Percentiles rank a stretch among this genome's conserved stretches.
Evolutionary conservation across 1,140 invertebrate genomes (phyloP).

Genomic region (Globodera ellingtonae): DNA sequence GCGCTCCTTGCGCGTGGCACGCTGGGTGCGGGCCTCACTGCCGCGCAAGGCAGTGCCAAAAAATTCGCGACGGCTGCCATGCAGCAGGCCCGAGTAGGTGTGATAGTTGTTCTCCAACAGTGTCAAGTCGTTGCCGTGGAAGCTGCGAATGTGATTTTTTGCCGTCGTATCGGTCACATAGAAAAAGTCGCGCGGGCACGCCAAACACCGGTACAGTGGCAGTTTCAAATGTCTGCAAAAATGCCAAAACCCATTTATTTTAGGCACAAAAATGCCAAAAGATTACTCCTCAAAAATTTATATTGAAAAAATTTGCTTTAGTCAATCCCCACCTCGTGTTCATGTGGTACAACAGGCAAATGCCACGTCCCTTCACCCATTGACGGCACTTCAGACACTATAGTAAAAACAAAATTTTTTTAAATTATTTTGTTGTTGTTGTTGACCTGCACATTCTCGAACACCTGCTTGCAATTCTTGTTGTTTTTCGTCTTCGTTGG

Average conservation of each 20-base stretch:
- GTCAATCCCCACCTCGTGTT: neutral
- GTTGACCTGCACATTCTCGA: neutral
- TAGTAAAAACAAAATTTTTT: neutral
- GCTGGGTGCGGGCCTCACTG: neutral
- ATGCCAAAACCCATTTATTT: no score
- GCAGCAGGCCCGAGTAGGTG: conserved; percentile 14
- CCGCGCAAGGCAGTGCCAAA: conserved; percentile 10
- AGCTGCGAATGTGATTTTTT: conserved; percentile 24
- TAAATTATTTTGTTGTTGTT: neutral
- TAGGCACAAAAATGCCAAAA: no score
- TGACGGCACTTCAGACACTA: conserved; percentile 20
- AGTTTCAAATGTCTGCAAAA: conserved; percentile 35
- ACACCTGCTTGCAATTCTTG: neutral
- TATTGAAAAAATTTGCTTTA: no score
- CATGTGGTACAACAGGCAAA: conserved; percentile 27
- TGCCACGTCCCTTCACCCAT: conserved; percentile 26
- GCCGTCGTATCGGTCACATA: conserved; percentile 26
- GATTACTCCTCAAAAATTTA: no score
- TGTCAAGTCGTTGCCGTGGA: conserved; percentile 22
- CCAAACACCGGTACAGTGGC: conserved; percentile 33
- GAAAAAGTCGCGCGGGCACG: conserved; percentile 31
- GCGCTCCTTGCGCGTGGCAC: neutral
- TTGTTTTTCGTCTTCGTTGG: neutral
- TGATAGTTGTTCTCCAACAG: conserved; percentile 31
- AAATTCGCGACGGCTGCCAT: conserved; percentile 20